Evolutionary conservation across 2,113 vertebrate genomes (phyloP), one percentile per base, ranked within the genome.

Genomic region (Anarrhichthys ocellatus): DNA sequence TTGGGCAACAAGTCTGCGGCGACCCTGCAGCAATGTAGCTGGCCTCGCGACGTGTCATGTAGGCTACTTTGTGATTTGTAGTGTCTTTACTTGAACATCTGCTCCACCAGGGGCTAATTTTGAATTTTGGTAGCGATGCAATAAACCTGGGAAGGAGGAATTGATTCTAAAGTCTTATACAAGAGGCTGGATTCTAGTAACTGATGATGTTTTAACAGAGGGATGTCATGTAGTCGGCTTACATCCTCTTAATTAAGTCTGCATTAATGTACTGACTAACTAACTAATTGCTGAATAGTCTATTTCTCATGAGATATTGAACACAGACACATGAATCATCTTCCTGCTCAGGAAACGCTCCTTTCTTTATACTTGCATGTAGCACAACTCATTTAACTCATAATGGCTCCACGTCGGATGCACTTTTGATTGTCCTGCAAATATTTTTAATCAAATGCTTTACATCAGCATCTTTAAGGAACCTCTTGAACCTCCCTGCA

Each of bases 381-480:
- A 32, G 32, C 32, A 32, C 32, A 32, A 32, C 14, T 42, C 8
- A 40, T 64, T 38, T 58, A 32, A 77, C 36, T 66, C 17, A 17
- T 17, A 3, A 9, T 52, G 50, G 15, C 24, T 76, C 27, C 20
- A 10, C n/a, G 42, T 61, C 66, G 6, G 44, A 27, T 34, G 17
- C 32, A 32, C 15, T 24, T 58, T 13, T 46, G 11, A 58, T 74
- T 38, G 40, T 52, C 52, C 52, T 65, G 70, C 42, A 48, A 56
- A 66, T n/a, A 10, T n/a, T n/a, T 54, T 44, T 40, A 52, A 29
- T 15, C 17, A 64, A 34, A 73, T 58, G 0, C 29, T 61, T 54
- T 22, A 2, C 9, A 32, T 52, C 42, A 54, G n/a, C 64, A 70
- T 18, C 14, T 74, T 79, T 40, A 40, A 73, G 36, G 73, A 73